Percentiles rank a stretch among this genome's conserved stretches.
Evolutionary conservation across 2,888 invertebrate species (phyloP).

Genomic region (Polymixis flavicincta): DNA sequence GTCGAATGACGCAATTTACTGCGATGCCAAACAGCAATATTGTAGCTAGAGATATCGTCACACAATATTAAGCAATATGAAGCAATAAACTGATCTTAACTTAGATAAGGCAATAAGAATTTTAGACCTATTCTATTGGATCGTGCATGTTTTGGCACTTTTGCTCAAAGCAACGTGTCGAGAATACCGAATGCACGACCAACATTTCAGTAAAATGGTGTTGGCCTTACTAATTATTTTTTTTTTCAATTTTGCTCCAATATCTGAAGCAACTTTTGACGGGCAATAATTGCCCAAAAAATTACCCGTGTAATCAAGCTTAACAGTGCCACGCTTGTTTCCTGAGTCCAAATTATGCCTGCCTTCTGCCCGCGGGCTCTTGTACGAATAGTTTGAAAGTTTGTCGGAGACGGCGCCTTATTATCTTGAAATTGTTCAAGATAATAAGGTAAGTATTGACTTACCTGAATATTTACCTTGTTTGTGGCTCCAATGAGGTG

Average conservation of each 20-base stretch:
- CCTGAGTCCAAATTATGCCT: constrained; percentile 28
- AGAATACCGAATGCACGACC: background rate
- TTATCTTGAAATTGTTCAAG: constrained; percentile 45
- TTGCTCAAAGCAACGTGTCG: background rate
- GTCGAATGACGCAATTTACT: background rate
- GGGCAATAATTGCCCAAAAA: background rate
- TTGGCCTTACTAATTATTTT: background rate
- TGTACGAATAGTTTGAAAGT: constrained; percentile 43
- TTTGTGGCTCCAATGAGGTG: background rate
- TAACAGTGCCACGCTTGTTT: constrained; percentile 17
- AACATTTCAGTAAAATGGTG: background rate
- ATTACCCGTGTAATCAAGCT: constrained; percentile 16
- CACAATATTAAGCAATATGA: background rate
- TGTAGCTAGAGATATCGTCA: background rate
- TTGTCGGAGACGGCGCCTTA: constrained; percentile 32
- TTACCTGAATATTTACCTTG: constrained; percentile 16
- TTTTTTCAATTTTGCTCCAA: too few relatives aligned
- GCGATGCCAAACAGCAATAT: background rate
- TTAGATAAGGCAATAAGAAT: background rate
- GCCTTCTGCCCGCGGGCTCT: constrained; percentile 39
- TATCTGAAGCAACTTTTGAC: background rate
- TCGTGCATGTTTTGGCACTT: background rate
- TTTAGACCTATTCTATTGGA: background rate
- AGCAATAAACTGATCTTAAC: background rate
- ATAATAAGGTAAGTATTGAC: too few relatives aligned